These are phyloP conservation scores for Papilio glaucus DNA, from an alignment of 1,140 invertebrate species.

Conservation along the genomic window DNA sequence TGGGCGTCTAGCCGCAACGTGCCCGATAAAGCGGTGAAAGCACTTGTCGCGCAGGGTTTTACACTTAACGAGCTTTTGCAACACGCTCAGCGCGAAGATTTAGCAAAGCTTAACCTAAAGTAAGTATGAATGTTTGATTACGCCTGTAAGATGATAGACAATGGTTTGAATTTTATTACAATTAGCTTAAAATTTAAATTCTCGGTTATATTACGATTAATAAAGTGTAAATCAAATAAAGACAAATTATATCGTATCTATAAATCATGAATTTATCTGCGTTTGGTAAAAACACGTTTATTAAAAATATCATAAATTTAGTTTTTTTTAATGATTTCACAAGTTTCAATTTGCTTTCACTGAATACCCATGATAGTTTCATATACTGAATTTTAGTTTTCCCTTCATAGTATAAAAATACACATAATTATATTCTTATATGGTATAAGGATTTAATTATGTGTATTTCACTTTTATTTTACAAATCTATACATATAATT, in stretches of 20 bases:
- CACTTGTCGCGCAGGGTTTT: conserved; percentile 61
- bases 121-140: conserved; percentile 44
- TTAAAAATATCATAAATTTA: too few relatives aligned
- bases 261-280: too few relatives aligned
- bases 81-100: conserved; percentile 74
- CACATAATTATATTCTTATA: conserved; percentile 11
- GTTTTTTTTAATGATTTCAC: too few relatives aligned
- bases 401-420: too few relatives aligned
- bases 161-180: too few relatives aligned
- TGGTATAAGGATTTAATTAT: too few relatives aligned
- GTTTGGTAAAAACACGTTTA: too few relatives aligned
- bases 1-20: conserved; percentile 61
- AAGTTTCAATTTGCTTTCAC: too few relatives aligned
- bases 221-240: background rate
- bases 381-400: background rate
- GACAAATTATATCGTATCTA: too few relatives aligned
- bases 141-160: background rate
- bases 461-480: too few relatives aligned
- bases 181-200: too few relatives aligned
- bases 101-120: conserved; percentile 70
- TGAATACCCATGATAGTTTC: too few relatives aligned
- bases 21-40: conserved; percentile 50
- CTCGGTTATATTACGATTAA: background rate
- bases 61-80: conserved; percentile 63
- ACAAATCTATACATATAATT: background rate